Evolutionary conservation across 2,888 invertebrate species (phyloP), one percentile per base, ranked within the genome.

Genomic region (Chrysodeixis includens): DNA sequence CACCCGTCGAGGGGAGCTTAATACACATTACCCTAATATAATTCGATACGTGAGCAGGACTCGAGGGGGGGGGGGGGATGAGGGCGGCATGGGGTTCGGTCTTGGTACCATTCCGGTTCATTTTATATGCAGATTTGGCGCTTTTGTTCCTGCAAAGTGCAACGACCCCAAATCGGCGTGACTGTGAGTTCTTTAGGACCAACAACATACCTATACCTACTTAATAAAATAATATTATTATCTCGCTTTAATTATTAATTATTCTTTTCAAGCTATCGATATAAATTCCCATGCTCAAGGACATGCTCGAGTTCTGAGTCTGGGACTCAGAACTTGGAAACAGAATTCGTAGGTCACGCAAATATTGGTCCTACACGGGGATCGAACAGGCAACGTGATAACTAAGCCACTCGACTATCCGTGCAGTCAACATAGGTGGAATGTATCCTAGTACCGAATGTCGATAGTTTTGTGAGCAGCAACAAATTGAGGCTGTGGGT

Each of bases 1-100:
- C 55, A 56, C 65, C 35, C 63, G 58, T 35, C 52, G 61, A 59
- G 60, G 69, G 72, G 65, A 71, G 74, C 80, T 78, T 79, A 62
- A 78, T 80, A 78, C 76, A 78, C 78, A 81, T 79, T 80, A 76
- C 81, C 77, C 79, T 77, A 74, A 76, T 74, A 78, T 77, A 77
- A 79, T 72, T 78, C 76, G 74, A 78, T 71, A 62, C 66, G 58
- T 59, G 52, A 40, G 52, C 60, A 65, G 55, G 14, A 14, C 9
- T 20, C 18, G 20, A 18, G 9, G 16, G 7, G 40, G 0, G 20
- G 10, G 5, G 12, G 52, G 32, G 6, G 12, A 12, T 12, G 10
- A 30, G 0, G 18, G 26, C n/a, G 1, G 26, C 18, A 9, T n/a
- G 60, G 58, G 57, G 55, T 63, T 57, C 30, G 57, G 12, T 54